Evolutionary conservation across 2,113 vertebrate genomes (phyloP).

Genomic region (Cinclus cinclus): DNA sequence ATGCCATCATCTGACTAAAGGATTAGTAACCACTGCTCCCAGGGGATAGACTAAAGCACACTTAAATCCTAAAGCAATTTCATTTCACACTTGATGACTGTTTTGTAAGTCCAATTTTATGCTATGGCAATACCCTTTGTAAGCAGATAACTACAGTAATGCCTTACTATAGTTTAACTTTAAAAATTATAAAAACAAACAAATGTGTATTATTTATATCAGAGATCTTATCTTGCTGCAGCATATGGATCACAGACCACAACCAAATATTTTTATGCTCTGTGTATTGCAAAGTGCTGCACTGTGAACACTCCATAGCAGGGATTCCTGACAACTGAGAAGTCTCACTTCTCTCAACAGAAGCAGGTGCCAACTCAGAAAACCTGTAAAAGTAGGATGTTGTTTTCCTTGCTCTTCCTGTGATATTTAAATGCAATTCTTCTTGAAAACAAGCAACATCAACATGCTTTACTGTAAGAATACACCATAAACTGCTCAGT

Average conservation of each 20-base stretch:
- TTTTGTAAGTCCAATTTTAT: background rate
- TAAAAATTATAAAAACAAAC: background rate
- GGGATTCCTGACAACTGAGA: background rate
- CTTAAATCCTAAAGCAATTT: background rate
- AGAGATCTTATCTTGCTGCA: background rate
- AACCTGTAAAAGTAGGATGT: background rate
- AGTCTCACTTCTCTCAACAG: background rate
- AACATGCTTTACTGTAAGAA: background rate
- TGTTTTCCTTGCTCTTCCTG: background rate
- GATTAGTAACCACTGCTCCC: background rate
- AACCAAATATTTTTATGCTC: background rate
- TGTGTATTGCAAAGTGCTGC: background rate
- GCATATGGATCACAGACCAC: background rate
- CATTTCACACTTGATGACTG: background rate
- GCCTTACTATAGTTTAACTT: background rate
- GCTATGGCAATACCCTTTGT: background rate
- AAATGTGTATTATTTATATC: background rate
- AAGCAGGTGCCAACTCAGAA: background rate
- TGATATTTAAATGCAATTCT: background rate
- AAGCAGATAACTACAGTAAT: background rate
- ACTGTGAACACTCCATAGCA: background rate
- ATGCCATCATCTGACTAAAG: background rate
- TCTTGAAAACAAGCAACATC: background rate
- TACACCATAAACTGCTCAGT: background rate
- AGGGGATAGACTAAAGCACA: background rate